Base-by-base conservation (phyloP, 2,113 vertebrate species). In the Macrotis lagotis region DNA sequence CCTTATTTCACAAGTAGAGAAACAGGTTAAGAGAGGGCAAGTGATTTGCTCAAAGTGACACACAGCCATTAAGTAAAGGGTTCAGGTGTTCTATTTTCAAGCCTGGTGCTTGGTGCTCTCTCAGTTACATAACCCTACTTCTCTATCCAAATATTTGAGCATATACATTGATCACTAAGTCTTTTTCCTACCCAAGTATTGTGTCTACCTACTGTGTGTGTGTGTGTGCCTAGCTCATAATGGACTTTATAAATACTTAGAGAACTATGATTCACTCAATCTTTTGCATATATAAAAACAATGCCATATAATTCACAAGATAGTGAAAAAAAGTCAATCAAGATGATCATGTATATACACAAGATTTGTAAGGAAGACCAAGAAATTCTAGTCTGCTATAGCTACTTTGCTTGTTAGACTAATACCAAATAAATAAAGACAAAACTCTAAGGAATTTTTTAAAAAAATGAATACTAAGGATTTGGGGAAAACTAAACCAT, bases 301-400 rank as follows among this genome's bases (percentile, higher is more conserved):
- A 48, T 50, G 26, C 3, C 49, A 95, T 44, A 24, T 0, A 89
- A 14, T 7, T 59, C 0, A 83, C 0, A 59, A 28, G 31, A 0
- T 50, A 52, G 31, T 51, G 48, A 8, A 8, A 89, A 8, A 8
- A 89, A 31, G 19, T 48, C 16, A 90, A 28, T 12, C 25, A 91
- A 88, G 83, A 74, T 44, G 37, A 74, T 66, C 59, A 37, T 66
- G n/a, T n/a, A 66, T 66, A 66, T 66, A 37, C 31, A 66, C 59
- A 83, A 83, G 19, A 26, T 44, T 51, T 47, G 95, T 92, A 31
- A 93, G 14, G 26, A 95, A 92, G 47, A n/a, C n/a, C 89, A 94
- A 93, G 49, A 94, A 88, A 92, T 66, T 47, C 51, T 9, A 91
- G 37, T 44, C 51, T 52, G 50, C 12, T 19, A 91, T 50, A 91